Percentiles rank a stretch among this genome's conserved stretches.
Evolutionary conservation across 2,113 vertebrate genomes (phyloP).

Genomic region (Podarcis cretensis): DNA sequence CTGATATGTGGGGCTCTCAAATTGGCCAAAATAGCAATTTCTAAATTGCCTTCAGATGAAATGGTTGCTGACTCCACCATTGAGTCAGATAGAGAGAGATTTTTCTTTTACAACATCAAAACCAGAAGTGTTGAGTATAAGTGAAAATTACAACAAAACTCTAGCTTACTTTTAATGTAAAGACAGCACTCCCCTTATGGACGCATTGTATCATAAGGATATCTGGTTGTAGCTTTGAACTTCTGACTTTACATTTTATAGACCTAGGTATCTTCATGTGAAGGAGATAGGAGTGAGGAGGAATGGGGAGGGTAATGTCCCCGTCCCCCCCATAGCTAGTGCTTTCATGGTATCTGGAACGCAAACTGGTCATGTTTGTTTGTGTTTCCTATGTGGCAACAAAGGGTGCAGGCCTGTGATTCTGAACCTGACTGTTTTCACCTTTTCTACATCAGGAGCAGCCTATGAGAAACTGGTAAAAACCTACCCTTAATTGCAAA

Average conservation of each 20-base stretch:
- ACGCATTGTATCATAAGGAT: background rate
- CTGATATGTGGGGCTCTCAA: no score
- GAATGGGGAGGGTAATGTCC: background rate
- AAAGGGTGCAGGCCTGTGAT: slow-evolving; percentile 19
- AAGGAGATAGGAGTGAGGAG: no score
- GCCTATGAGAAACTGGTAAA: background rate
- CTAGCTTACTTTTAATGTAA: background rate
- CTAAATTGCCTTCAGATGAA: background rate
- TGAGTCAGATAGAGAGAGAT: background rate
- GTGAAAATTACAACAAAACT: slow-evolving; percentile 1
- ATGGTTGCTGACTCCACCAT: background rate
- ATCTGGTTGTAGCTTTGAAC: slow-evolving; percentile 15
- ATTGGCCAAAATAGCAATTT: background rate
- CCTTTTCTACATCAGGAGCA: slow-evolving; percentile 4
- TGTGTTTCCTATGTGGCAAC: slow-evolving; percentile 29
- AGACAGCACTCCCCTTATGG: background rate
- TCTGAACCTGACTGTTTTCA: background rate
- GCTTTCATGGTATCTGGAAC: background rate
- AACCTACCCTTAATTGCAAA: background rate
- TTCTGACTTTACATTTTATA: slow-evolving; percentile 43
- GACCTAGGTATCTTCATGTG: slow-evolving; percentile 21
- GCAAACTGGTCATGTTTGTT: slow-evolving; percentile 38
- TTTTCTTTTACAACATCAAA: background rate
- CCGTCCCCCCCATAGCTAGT: no score
- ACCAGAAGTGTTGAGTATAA: no score